Percentiles rank a stretch among this genome's conserved stretches.
Evolutionary conservation across 2,797 vertebrate genomes (phyloP).

Genomic region (Paguma larvata): DNA sequence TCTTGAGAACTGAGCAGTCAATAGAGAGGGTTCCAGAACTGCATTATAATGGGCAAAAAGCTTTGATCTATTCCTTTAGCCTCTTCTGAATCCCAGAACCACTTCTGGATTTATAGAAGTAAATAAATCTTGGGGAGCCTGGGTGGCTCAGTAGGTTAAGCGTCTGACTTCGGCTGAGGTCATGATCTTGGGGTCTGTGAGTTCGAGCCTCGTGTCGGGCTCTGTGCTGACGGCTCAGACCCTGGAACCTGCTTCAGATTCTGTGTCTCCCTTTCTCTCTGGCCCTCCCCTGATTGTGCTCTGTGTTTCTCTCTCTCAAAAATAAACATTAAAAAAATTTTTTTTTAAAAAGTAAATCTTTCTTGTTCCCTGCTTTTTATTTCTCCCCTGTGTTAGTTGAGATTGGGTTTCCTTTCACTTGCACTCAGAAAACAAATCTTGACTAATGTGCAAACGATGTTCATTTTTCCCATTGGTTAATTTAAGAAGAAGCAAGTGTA

Average conservation of each 20-base stretch:
- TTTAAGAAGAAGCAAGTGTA: neutral
- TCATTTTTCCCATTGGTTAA: neutral
- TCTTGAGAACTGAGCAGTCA: neutral
- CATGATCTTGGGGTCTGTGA: no score
- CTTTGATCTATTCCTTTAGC: neutral
- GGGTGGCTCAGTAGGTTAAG: no score
- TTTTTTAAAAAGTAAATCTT: neutral
- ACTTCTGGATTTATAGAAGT: neutral
- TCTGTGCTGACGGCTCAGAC: no score
- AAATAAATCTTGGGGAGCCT: no score
- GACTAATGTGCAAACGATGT: neutral
- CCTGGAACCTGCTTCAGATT: no score
- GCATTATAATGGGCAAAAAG: neutral
- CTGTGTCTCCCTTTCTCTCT: no score
- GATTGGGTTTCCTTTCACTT: neutral
- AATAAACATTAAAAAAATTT: no score
- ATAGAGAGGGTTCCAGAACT: accelerated
- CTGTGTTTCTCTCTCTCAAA: no score
- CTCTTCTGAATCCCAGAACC: neutral
- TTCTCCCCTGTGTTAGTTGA: neutral
- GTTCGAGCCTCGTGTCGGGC: no score
- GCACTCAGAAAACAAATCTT: neutral
- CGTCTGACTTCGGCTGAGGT: no score
- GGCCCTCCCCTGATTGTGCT: no score
- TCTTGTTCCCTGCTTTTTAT: neutral